These are phyloP conservation scores for Acholoe squamosa DNA, from an alignment of 2,888 invertebrate genomes.

Conservation along the genomic window DNA sequence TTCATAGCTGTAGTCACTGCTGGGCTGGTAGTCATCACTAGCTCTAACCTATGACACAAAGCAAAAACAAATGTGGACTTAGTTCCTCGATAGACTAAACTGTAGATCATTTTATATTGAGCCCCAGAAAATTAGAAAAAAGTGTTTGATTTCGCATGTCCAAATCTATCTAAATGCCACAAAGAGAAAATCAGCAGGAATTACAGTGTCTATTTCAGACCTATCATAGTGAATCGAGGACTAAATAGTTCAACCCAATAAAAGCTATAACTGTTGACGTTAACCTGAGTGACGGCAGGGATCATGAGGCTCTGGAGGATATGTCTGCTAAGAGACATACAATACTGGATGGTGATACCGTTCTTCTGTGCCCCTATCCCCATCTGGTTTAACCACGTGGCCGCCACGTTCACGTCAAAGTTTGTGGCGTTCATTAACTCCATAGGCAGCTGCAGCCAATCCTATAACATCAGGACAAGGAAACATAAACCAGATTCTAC, in stretches of 20 bases:
- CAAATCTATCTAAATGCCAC: too few species aligned
- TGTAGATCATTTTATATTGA: too few species aligned
- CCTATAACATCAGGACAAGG: constrained; percentile 69
- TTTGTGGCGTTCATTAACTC: constrained; percentile 72
- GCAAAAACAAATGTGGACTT: too few species aligned
- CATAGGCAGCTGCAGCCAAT: constrained; percentile 79
- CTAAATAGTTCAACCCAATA: neutral
- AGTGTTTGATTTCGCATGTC: too few species aligned
- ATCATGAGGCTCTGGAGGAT: constrained; percentile 75
- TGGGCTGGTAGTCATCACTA: constrained; percentile 74
- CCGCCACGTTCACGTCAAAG: constrained; percentile 72
- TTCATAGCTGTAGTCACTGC: constrained; percentile 54
- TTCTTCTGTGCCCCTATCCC: constrained; percentile 74
- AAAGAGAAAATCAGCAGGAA: too few species aligned
- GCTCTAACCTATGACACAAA: constrained; percentile 72
- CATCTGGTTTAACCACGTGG: constrained; percentile 78
- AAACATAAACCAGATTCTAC: too few species aligned
- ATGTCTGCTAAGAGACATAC: constrained; percentile 77
- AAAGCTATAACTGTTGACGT: neutral
- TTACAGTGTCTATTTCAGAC: too few species aligned
- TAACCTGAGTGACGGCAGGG: constrained; percentile 77
- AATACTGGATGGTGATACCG: constrained; percentile 78
- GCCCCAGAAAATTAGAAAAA: too few species aligned
- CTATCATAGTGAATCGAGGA: too few species aligned
- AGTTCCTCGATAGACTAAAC: too few species aligned